A percentile compares a stretch with the other conserved stretches of the same genome.
Evolutionary conservation across 2,888 invertebrate genomes (phyloP).

Genomic region (Tyria jacobaeae): DNA sequence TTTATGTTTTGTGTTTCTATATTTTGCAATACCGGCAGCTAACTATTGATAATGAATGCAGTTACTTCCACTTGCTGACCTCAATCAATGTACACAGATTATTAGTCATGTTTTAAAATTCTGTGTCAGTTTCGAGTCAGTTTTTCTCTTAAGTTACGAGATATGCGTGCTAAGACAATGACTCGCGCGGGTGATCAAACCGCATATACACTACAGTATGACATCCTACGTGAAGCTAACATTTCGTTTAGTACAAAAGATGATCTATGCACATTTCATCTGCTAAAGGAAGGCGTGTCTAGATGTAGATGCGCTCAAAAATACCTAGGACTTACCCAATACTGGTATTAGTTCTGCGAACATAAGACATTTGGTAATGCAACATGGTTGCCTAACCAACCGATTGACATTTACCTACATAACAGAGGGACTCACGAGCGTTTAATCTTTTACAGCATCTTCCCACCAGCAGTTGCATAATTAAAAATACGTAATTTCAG

Average conservation of each 20-base stretch:
- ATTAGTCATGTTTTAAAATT: constrained; percentile 66
- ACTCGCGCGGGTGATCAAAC: constrained; percentile 19
- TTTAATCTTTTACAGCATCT: constrained; percentile 57
- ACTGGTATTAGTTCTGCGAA: constrained; percentile 57
- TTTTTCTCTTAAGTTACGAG: constrained; percentile 20
- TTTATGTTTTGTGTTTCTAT: constrained; percentile 52
- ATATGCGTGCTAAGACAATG: constrained; percentile 19
- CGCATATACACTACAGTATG: constrained; percentile 8
- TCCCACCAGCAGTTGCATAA: constrained; percentile 52
- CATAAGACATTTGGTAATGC: constrained; percentile 76
- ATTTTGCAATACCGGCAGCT: constrained; percentile 63
- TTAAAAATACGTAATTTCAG: constrained; percentile 42
- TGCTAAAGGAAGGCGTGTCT: constrained; percentile 49
- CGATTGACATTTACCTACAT: constrained; percentile 80
- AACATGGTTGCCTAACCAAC: constrained; percentile 72
- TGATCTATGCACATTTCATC: constrained; percentile 25
- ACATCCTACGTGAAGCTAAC: neutral
- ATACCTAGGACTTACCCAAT: constrained; percentile 66
- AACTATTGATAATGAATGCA: constrained; percentile 70
- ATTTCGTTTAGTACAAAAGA: constrained; percentile 14
- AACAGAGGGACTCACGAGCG: constrained; percentile 57
- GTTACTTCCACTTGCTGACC: constrained; percentile 73
- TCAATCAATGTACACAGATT: constrained; percentile 74
- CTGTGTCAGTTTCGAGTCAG: constrained; percentile 44
- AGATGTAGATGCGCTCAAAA: constrained; percentile 63